These are phyloP conservation scores for Stomatorhinus ivindoensis DNA, from an alignment of 2,113 vertebrate genomes.

Conservation along the genomic window DNA sequence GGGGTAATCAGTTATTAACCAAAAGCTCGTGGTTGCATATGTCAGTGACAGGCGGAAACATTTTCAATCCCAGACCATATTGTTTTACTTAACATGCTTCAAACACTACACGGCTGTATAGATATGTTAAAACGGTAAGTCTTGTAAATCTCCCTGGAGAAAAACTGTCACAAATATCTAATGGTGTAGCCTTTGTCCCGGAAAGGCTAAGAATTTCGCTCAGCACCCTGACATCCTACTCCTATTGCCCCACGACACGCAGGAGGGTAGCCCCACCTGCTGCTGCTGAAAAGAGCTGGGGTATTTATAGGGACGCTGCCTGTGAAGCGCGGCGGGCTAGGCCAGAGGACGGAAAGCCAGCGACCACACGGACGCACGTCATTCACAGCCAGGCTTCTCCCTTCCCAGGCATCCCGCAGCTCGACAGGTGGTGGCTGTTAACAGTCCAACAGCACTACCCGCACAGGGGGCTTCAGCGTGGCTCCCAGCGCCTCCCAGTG, in stretches of 20 bases:
- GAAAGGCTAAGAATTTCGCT: background rate
- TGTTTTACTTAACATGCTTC: background rate
- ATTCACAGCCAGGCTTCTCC: conserved; percentile 16
- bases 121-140: background rate
- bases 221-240: background rate
- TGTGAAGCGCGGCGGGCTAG: conserved; percentile 22
- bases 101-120: background rate
- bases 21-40: background rate
- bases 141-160: background rate
- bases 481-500: background rate
- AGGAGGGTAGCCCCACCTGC: conserved; percentile 33
- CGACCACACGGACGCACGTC: conserved; percentile 29
- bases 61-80: background rate
- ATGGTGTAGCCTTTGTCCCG: background rate
- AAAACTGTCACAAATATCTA: background rate
- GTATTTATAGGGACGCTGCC: conserved; percentile 55
- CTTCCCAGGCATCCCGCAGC: conserved; percentile 22
- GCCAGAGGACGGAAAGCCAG: conserved; percentile 25
- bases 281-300: conserved; percentile 37
- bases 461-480: background rate
- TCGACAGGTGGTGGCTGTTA: background rate
- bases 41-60: background rate
- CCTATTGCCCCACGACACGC: background rate
- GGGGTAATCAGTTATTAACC: background rate
- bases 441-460: background rate